A percentile compares a stretch with the other conserved stretches of the same genome.
Evolutionary conservation across 2,113 vertebrate species (phyloP).

Genomic region (Fregetta grallaria): DNA sequence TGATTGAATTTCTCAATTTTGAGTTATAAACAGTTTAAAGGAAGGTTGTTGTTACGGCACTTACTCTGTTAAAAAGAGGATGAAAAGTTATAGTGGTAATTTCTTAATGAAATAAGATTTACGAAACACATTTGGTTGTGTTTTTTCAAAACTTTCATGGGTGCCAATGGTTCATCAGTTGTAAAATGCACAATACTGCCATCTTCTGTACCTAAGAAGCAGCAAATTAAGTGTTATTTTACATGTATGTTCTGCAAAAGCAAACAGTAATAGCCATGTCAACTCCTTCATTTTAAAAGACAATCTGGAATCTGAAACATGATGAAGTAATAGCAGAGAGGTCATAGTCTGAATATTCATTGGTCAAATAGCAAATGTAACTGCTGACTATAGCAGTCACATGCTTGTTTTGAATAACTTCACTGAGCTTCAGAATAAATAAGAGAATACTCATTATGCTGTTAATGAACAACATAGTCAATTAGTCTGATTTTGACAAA

Average conservation of each 20-base stretch:
- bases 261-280: background rate
- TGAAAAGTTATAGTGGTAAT: background rate
- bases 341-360: background rate
- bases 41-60: background rate
- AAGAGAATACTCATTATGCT: background rate
- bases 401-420: background rate
- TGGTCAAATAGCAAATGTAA: background rate
- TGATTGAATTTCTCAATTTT: background rate
- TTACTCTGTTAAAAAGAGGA: background rate
- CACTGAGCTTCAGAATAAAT: background rate
- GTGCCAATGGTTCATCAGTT: background rate
- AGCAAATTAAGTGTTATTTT: background rate
- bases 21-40: background rate
- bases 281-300: background rate
- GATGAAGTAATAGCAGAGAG: background rate
- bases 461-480: background rate
- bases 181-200: conserved; percentile 53
- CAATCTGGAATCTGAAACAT: background rate
- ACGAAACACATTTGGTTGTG: background rate
- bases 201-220: conserved; percentile 27
- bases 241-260: background rate
- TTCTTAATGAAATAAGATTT: background rate
- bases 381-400: background rate
- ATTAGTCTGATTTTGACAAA: background rate
- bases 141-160: background rate